Percentiles rank a stretch among this genome's conserved stretches.
Evolutionary conservation across 2,888 invertebrate genomes (phyloP).

Genomic region (Phanerotoma sp.): DNA sequence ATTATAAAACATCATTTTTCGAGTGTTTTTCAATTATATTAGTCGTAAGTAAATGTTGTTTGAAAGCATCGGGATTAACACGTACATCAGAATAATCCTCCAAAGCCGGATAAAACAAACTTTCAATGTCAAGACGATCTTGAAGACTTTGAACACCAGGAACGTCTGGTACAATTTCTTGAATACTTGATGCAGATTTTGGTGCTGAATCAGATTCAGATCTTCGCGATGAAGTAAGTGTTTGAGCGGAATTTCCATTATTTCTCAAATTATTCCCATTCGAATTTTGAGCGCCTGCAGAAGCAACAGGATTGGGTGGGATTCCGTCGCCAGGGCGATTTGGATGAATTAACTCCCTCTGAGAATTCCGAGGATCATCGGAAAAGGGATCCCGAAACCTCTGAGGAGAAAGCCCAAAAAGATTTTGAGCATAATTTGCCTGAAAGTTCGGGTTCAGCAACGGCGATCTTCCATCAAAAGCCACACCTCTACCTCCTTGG

Average conservation of each 20-base stretch:
- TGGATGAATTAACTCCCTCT: too few species aligned
- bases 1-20: not conserved
- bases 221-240: constrained; percentile 4
- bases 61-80: constrained; percentile 31
- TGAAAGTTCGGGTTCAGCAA: too few species aligned
- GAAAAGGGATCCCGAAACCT: too few species aligned
- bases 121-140: constrained; percentile 26
- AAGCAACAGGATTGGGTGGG: too few species aligned
- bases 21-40: constrained; percentile 14
- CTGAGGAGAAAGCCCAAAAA: too few species aligned
- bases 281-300: not conserved
- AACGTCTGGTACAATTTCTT: not conserved
- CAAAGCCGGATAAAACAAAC: constrained; percentile 29
- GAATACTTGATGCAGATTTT: not conserved
- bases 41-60: constrained; percentile 26
- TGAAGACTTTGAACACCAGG: constrained; percentile 25
- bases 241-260: not conserved
- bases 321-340: too few species aligned
- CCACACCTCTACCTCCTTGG: too few species aligned
- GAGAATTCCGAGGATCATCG: too few species aligned
- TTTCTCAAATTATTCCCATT: not conserved
- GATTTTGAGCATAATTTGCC: too few species aligned
- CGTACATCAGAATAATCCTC: constrained; percentile 35
- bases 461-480: too few species aligned
- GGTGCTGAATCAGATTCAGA: not conserved